Evolutionary conservation across 2,797 vertebrate genomes (phyloP).

Genomic region (Austrolebias charrua): DNA sequence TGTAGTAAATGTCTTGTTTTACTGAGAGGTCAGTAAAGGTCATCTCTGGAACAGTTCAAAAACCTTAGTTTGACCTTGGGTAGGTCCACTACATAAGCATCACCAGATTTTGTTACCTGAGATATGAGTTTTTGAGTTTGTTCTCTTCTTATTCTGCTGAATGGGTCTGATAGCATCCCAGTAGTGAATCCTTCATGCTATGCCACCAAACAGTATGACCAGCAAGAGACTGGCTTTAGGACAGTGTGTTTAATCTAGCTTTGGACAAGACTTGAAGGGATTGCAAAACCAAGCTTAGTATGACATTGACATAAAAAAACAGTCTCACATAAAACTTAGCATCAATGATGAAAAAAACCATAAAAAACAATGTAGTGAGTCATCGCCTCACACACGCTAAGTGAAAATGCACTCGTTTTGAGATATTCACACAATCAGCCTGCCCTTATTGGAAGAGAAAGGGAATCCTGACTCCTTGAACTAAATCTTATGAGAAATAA

Average conservation of each 20-base stretch:
- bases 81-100: too few species aligned
- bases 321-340: conserved; percentile 13
- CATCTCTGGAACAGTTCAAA: too few species aligned
- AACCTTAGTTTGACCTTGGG: too few species aligned
- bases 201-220: conserved; percentile 13
- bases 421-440: conserved; percentile 46
- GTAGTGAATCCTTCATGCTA: conserved; percentile 16
- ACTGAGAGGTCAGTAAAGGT: too few species aligned
- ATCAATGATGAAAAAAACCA: background rate
- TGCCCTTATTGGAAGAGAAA: conserved; percentile 24
- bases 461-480: conserved; percentile 43
- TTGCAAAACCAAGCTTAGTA: too few species aligned
- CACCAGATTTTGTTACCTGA: too few species aligned
- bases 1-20: too few species aligned
- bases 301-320: background rate
- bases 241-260: conserved; percentile 67
- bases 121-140: conserved; percentile 23
- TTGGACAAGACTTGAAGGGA: conserved; percentile 31
- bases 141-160: conserved; percentile 52
- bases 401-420: conserved; percentile 19
- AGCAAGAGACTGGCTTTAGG: conserved; percentile 23
- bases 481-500: conserved; percentile 58
- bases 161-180: conserved; percentile 41
- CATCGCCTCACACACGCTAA: conserved; percentile 7
- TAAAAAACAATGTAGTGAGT: conserved; percentile 13